These are phyloP conservation scores for Casuarius casuarius DNA, from an alignment of 2,113 vertebrate genomes.

Conservation along the genomic window DNA sequence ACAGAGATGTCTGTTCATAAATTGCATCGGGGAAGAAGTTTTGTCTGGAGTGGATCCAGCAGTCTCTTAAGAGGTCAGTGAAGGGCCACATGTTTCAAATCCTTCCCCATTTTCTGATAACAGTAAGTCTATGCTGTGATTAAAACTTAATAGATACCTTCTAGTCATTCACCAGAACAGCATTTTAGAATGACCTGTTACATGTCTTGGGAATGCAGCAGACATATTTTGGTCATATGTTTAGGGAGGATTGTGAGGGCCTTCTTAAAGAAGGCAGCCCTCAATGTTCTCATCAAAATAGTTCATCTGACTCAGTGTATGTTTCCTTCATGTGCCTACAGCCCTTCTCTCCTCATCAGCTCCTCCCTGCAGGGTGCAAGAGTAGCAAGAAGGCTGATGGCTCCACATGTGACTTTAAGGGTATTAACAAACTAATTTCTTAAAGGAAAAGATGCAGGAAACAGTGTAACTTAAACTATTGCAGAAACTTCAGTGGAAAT, in stretches of 20 bases:
- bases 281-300: not conserved
- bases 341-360: not conserved
- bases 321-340: not conserved
- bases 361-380: not conserved
- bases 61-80: not conserved
- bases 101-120: not conserved
- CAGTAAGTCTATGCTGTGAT: accelerated
- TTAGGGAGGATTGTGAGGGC: not conserved
- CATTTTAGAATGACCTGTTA: not conserved
- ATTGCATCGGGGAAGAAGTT: not conserved
- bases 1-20: not conserved
- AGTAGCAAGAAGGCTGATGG: not conserved
- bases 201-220: not conserved
- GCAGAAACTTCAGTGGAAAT: not conserved
- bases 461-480: not conserved
- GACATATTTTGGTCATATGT: not conserved
- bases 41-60: not conserved
- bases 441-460: not conserved
- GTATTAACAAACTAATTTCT: not conserved
- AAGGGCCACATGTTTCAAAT: not conserved
- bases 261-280: not conserved
- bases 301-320: not conserved
- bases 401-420: not conserved
- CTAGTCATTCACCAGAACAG: not conserved
- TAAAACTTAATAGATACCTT: not conserved